Evolutionary conservation across 2,113 vertebrate genomes (phyloP), one percentile per base, ranked within the genome.

Genomic region (Neolamprologus fasciatus): DNA sequence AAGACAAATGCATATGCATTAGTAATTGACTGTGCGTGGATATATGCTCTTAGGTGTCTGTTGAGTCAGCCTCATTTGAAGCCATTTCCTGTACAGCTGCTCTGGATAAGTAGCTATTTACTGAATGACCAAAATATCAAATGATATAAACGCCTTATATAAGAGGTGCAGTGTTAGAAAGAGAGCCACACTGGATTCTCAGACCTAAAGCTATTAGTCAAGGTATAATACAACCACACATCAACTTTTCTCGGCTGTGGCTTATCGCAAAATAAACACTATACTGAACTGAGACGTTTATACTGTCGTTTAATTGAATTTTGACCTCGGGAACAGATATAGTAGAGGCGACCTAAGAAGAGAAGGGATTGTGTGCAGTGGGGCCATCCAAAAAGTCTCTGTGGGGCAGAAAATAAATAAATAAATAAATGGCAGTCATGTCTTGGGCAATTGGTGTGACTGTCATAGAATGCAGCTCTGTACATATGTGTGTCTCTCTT

Each of bases 111-210:
- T 87, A 87, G 90, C 81, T 92, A 83, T 94, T 92, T 92, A 90
- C 90, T 81, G 81, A 89, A 88, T 90, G 87, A 87, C 87, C 86
- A 89, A 94, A 90, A 93, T 90, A 92, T 91, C 31, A 88, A 91
- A 87, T 84, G 85, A 85, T 89, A 90, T 79, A 86, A 92, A 93
- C 58, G 83, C 68, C 40, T 93, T 86, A 87, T 92, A 54, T 93
- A 89, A 93, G 50, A 83, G 57, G 83, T 80, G 28, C 61, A 87
- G 63, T 61, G 61, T 55, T 76, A 37, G 19, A 88, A 58, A 84
- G 53, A 85, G 40, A 85, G 42, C 9, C 42, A 1, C 33, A 57
- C 51, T 85, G 87, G 87, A 92, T 89, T 83, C 68, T 78, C 80
- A 90, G 51, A 83, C 82, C 73, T 35, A 3, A 8, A 86, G 86